Evolutionary conservation across 2,797 vertebrate genomes (phyloP).

Genomic region (Phylloscopus collybita): DNA sequence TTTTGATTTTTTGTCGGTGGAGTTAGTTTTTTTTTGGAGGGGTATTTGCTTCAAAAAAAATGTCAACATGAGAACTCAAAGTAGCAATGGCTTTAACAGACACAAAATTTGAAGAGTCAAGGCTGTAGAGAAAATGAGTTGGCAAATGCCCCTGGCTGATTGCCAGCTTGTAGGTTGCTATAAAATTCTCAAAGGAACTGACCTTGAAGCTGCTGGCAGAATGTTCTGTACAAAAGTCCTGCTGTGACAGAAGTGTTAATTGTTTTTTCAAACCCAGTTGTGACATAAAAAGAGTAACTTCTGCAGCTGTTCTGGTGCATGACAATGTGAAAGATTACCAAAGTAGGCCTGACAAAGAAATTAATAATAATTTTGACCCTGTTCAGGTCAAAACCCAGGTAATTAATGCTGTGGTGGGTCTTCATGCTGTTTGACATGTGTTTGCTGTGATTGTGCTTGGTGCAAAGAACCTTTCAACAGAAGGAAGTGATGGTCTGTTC

Average conservation of each 20-base stretch:
- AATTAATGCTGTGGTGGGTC: neutral
- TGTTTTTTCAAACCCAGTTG: neutral
- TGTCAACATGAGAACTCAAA: neutral
- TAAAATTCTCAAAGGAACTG: neutral
- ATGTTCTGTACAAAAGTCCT: neutral
- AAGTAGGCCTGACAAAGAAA: neutral
- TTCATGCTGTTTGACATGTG: neutral
- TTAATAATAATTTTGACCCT: neutral
- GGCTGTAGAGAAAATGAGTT: neutral
- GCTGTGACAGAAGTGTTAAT: neutral
- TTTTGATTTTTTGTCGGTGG: fast-evolving
- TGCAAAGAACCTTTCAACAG: neutral
- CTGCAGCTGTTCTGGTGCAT: neutral
- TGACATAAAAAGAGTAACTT: neutral
- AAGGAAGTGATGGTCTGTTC: neutral
- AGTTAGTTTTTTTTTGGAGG: neutral
- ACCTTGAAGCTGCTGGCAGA: neutral
- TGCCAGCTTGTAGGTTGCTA: neutral
- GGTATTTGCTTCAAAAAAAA: neutral
- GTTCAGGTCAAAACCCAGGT: neutral
- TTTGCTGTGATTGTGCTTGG: neutral
- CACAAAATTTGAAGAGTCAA: neutral
- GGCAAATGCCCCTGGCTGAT: neutral
- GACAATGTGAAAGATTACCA: neutral
- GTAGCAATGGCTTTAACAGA: neutral